A percentile compares a stretch with the other conserved stretches of the same genome.
phyloP scores from a whole-genome alignment of 1,140 invertebrate species.

The Drosophila santomea region DNA sequence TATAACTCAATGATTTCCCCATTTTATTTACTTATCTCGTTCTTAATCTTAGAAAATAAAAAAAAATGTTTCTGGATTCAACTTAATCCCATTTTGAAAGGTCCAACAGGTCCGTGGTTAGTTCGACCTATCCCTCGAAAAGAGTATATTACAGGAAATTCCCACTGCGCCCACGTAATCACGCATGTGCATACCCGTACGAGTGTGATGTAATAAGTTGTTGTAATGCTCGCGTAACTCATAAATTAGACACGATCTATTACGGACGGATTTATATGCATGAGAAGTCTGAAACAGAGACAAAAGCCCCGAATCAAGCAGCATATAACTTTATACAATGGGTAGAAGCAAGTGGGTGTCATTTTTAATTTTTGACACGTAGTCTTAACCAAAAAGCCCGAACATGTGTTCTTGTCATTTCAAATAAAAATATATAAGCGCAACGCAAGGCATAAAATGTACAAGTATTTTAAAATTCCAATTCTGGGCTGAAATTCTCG shows the following conservation, averaged over 20 bases:
- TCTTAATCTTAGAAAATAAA: no score
- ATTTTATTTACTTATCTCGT: no score
- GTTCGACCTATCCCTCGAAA: no score
- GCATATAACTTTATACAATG: slow-evolving; percentile 44
- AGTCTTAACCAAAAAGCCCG: slow-evolving; percentile 33
- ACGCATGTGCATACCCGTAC: slow-evolving; percentile 15
- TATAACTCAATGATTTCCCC: no score
- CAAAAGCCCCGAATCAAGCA: slow-evolving; percentile 19
- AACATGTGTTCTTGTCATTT: slow-evolving; percentile 73
- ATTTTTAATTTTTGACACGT: slow-evolving; percentile 82
- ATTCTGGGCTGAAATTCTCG: slow-evolving; percentile 1
- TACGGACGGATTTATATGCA: slow-evolving; percentile 62
- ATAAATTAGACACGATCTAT: slow-evolving; percentile 79
- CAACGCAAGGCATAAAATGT: slow-evolving; percentile 23
- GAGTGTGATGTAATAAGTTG: slow-evolving; percentile 50
- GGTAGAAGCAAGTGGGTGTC: slow-evolving; percentile 16
- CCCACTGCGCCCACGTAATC: slow-evolving; percentile 30
- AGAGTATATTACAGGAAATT: slow-evolving; percentile 6
- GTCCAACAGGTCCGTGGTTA: no score
- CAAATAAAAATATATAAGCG: slow-evolving; percentile 13
- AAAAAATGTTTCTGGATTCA: no score
- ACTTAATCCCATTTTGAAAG: no score
- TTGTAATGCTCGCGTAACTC: slow-evolving; percentile 52
- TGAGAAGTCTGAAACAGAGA: slow-evolving; percentile 28
- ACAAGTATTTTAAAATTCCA: slow-evolving; percentile 67